Evolutionary conservation across 2,797 vertebrate species (phyloP), one percentile per base, ranked within the genome.

Genomic region (Oryzias dopingdopingensis): DNA sequence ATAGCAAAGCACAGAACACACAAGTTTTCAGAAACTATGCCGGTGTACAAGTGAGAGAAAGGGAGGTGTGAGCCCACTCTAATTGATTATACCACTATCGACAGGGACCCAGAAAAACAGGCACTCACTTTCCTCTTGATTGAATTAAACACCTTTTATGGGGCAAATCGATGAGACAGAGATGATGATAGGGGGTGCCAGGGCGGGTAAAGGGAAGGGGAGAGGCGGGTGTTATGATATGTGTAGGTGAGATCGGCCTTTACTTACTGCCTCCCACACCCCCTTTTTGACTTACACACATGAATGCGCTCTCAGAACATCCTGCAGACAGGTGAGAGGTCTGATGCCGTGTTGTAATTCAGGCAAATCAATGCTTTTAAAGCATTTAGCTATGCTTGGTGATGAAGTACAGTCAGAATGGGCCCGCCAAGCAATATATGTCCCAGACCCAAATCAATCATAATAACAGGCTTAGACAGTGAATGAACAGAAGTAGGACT

Each of bases 81-180:
- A 95, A 96, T 94, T 96, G 95, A 97, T 96, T 95, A 96, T 94
- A 95, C 91, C 78, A 58, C 85, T 94, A 96, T 96, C 91, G 94
- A 95, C 94, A 95, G 91, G 90, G 92, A 92, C 92, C 93, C 93
- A 85, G 88, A 93, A 96, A 96, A 95, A 95, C 92, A 93, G 94
- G 93, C 95, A 93, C 93, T 95, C 93, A 93, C 94, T 95, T 95
- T 94, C 93, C 90, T 91, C 92, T 91, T 94, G 94, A 96, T 96
- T 95, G 93, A 96, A 95, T 96, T 96, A 96, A 96, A 96, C 94
- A 96, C 95, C 91, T 93, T 96, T 96, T 95, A 95, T 95, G 93
- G 93, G 91, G 82, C 85, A 83, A 93, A 96, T 96, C 93, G 89
- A 96, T 96, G 92, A 88, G 91, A 90, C 84, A 85, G 93, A 93